A percentile compares a stretch with the other conserved stretches of the same genome.
phyloP scores from a whole-genome alignment of 2,113 vertebrate species.

The Catharus bicknelli region DNA sequence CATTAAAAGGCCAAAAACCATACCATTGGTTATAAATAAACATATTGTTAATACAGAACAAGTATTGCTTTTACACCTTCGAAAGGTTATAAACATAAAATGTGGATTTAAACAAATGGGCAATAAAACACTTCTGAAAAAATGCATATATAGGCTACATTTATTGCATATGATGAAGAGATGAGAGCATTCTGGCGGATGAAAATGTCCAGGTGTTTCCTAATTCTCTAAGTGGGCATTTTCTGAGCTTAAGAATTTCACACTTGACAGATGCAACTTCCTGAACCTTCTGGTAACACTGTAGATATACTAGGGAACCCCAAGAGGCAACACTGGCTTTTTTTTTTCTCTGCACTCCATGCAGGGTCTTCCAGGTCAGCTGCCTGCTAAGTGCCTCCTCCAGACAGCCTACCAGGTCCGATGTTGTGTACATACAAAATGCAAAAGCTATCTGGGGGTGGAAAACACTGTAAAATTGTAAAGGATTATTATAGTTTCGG shows the following conservation, averaged over 20 bases:
- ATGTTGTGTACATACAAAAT: neutral
- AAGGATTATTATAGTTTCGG: neutral
- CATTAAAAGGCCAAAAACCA: neutral
- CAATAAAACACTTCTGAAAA: constrained; percentile 35
- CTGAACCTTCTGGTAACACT: constrained; percentile 19
- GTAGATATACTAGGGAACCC: neutral
- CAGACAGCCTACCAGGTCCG: neutral
- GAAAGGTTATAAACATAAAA: neutral
- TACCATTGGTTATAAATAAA: neutral
- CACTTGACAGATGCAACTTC: constrained; percentile 54
- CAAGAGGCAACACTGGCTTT: neutral
- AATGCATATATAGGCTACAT: neutral
- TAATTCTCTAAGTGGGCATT: constrained; percentile 36
- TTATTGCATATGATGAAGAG: neutral
- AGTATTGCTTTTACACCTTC: constrained; percentile 14
- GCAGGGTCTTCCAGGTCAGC: neutral
- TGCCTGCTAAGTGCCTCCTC: constrained; percentile 10
- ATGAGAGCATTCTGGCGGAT: neutral
- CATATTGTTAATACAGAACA: neutral
- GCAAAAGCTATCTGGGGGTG: neutral
- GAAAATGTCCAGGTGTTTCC: constrained; percentile 61
- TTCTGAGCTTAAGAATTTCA: constrained; percentile 53
- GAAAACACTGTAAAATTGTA: neutral
- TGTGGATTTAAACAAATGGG: constrained; percentile 21
- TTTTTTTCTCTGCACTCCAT: neutral